phyloP scores from a whole-genome alignment of 2,113 vertebrate species.

The Pygathrix nemaeus region DNA sequence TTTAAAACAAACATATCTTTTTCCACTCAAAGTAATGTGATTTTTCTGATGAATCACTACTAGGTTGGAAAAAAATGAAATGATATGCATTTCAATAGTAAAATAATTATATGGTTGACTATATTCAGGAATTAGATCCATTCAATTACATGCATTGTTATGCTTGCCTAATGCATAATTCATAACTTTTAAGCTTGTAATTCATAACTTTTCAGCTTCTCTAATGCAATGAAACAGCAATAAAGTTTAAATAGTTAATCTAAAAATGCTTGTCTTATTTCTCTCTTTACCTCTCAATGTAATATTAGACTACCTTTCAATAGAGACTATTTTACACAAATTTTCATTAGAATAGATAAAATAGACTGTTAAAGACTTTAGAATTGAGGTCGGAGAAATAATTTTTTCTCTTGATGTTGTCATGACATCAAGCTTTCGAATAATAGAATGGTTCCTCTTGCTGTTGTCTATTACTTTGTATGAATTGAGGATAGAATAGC shows the following conservation, averaged over 20 bases:
- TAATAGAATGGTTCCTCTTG: neutral
- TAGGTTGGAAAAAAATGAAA: neutral
- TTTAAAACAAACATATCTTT: neutral
- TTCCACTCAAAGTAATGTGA: neutral
- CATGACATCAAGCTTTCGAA: neutral
- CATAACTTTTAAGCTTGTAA: neutral
- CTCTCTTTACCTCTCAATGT: neutral
- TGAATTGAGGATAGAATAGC: neutral
- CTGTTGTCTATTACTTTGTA: neutral
- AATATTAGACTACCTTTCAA: neutral
- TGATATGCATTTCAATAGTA: conserved; percentile 26
- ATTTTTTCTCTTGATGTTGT: neutral
- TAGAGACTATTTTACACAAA: neutral
- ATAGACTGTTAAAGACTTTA: neutral
- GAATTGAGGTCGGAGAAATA: neutral
- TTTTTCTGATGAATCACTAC: neutral
- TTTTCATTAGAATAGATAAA: neutral
- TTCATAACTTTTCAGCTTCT: neutral
- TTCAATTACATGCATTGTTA: neutral
- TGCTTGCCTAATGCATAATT: neutral
- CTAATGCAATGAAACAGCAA: neutral
- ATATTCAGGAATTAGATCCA: conserved; percentile 8
- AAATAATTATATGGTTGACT: conserved; percentile 39
- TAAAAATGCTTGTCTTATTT: neutral
- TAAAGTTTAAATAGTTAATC: neutral